Evolutionary conservation across 2,888 invertebrate species (phyloP), one percentile per base, ranked within the genome.

Genomic region (Anoplius nigerrimus): DNA sequence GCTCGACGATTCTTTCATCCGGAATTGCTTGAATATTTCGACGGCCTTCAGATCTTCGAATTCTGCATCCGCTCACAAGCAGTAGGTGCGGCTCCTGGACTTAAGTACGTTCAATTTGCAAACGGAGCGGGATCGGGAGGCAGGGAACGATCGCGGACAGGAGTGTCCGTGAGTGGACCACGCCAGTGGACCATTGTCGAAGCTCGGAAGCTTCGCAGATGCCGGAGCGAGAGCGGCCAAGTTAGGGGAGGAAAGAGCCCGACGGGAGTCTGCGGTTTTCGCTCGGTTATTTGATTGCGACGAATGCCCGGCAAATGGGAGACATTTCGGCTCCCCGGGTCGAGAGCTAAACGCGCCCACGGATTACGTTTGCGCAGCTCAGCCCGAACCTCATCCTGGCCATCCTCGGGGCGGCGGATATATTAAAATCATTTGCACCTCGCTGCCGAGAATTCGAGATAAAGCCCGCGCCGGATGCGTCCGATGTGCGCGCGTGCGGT

Each of bases 241-340:
- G 34, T 13, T 34, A 1, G 1, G 34, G 11, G 11, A n/a, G 52
- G 62, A 75, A 72, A 59, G 64, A 59, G 59, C 27, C n/a, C n/a
- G 52, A 54, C 18, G n/a, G 58, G 51, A 43, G 34, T 11, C 13
- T 18, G n/a, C 52, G 24, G 52, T 59, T 64, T 66, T 20, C 59
- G 34, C 20, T 4, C 27, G 56, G 52, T 70, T 68, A 73, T 68
- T 69, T 60, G 67, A 69, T 68, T 68, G 63, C 56, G n/a, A 48
- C 11, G 22, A 27, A 22, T 43, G 60, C 15, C 48, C 48, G 58
- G 46, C 6, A 56, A 74, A 75, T 27, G 60, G 63, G 56, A 63
- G 55, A 46, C 60, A 53, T 48, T 45, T 54, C 46, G 62, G 66
- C 53, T 66, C 59, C n/a, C 51, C 56, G n/a, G 46, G 22, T 3